Percentiles rank a stretch among this genome's conserved stretches.
These are phyloP conservation scores for Mesorhabditis spiculigera DNA, from an alignment of 2,888 invertebrate genomes.

Conservation along the genomic window DNA sequence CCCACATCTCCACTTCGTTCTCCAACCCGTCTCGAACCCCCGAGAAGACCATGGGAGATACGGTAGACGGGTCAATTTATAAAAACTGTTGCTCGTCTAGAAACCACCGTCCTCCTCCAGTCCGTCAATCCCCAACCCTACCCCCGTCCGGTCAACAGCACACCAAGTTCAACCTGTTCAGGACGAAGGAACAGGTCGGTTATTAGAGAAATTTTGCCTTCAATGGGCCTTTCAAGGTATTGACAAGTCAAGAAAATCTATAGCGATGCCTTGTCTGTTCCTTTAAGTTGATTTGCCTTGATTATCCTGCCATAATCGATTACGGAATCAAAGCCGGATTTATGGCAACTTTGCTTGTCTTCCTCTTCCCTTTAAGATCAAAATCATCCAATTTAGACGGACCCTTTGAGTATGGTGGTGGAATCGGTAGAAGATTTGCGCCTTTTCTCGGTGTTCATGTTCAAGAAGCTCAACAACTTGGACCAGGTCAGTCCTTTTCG, in stretches of 20 bases:
- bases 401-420: constrained; percentile 84
- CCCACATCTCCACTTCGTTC: no score
- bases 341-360: no score
- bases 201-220: background rate
- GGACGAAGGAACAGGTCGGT: constrained; percentile 54
- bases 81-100: no score
- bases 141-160: background rate
- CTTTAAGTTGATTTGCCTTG: no score
- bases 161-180: constrained; percentile 48
- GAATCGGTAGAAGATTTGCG: constrained; percentile 81
- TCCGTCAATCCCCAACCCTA: no score
- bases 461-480: constrained; percentile 68
- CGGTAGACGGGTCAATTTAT: constrained; percentile 20
- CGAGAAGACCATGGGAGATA: constrained; percentile 42
- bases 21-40: constrained; percentile 34
- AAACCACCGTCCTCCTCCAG: no score
- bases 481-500: constrained; percentile 18
- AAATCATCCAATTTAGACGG: constrained; percentile 65
- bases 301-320: no score
- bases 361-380: no score
- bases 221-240: no score
- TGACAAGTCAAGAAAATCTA: no score
- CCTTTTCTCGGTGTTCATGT: constrained; percentile 87
- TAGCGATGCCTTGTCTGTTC: no score
- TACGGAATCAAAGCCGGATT: no score